Evolutionary conservation across 1,140 invertebrate genomes (phyloP).

Genomic region (Drosophila sp.): DNA sequence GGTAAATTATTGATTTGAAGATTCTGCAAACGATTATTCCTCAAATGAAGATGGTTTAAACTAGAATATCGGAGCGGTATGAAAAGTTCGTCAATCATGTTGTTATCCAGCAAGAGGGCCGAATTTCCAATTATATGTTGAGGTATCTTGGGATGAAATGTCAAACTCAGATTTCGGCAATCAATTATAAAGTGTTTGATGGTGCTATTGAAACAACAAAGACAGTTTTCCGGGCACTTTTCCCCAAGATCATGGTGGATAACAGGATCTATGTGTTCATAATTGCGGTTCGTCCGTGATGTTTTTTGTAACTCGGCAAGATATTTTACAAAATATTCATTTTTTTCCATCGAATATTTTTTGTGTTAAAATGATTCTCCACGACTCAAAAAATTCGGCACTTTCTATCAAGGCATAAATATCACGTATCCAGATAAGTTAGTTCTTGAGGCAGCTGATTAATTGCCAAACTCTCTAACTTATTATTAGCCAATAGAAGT

Average conservation of each 20-base stretch:
- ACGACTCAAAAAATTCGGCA: background rate
- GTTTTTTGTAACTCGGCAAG: background rate
- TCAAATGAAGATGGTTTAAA: background rate
- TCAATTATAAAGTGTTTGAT: background rate
- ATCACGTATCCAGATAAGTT: background rate
- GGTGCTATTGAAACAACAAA: background rate
- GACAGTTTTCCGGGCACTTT: background rate
- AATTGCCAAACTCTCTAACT: background rate
- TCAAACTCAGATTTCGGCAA: background rate
- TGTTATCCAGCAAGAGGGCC: background rate
- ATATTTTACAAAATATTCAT: background rate
- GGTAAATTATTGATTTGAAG: background rate
- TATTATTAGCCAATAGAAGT: background rate
- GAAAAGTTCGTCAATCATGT: background rate
- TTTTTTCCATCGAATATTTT: background rate
- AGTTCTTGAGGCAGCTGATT: background rate
- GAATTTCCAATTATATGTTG: background rate
- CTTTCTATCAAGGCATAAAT: constrained; percentile 1
- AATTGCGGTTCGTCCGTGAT: too few relatives aligned
- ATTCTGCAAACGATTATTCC: background rate
- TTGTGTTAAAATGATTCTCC: background rate
- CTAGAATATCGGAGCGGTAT: background rate
- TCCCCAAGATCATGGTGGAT: background rate
- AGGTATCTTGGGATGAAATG: background rate
- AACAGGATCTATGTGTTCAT: background rate